These are phyloP conservation scores for Cantharis nigra DNA, from an alignment of 2,888 invertebrate species.

Conservation along the genomic window DNA sequence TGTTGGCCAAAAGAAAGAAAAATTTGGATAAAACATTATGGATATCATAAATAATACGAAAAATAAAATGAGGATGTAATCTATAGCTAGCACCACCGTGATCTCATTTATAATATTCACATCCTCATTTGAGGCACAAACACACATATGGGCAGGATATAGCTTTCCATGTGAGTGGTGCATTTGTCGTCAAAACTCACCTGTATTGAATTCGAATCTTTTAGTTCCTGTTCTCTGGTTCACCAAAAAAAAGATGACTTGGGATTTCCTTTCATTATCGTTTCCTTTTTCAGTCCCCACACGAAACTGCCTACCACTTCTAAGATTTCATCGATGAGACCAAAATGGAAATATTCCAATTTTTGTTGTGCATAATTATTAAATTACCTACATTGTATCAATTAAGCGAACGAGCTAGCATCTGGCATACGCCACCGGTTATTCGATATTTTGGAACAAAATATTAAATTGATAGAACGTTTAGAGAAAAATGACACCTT, in stretches of 20 bases:
- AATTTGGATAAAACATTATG: not conserved
- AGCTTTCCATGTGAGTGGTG: conserved; percentile 14
- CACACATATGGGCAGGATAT: conserved; percentile 27
- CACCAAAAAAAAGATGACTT: conserved; percentile 1
- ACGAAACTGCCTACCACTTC: not conserved
- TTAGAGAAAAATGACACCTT: conserved; percentile 29
- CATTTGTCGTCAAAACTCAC: conserved; percentile 3
- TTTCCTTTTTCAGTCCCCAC: not conserved
- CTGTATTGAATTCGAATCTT: conserved; percentile 1
- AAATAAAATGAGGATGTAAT: conserved; percentile 21
- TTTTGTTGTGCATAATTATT: not conserved
- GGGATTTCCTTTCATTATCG: not conserved
- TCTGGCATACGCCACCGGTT: conserved; percentile 30
- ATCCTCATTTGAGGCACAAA: conserved; percentile 14
- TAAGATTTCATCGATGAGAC: not conserved
- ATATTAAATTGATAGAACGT: conserved; percentile 24
- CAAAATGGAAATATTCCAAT: not conserved
- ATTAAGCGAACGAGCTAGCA: conserved; percentile 1
- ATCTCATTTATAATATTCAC: conserved; percentile 27
- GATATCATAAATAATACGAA: not conserved
- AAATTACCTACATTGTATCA: not conserved
- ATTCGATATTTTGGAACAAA: conserved; percentile 30
- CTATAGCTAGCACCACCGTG: conserved; percentile 4
- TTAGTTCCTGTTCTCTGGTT: not conserved
- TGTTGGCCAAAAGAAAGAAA: not conserved